A percentile compares a stretch with the other conserved stretches of the same genome.
Conservation (phyloP, 2,888 invertebrate genomes). For the Chorisops tibialis region DNA sequence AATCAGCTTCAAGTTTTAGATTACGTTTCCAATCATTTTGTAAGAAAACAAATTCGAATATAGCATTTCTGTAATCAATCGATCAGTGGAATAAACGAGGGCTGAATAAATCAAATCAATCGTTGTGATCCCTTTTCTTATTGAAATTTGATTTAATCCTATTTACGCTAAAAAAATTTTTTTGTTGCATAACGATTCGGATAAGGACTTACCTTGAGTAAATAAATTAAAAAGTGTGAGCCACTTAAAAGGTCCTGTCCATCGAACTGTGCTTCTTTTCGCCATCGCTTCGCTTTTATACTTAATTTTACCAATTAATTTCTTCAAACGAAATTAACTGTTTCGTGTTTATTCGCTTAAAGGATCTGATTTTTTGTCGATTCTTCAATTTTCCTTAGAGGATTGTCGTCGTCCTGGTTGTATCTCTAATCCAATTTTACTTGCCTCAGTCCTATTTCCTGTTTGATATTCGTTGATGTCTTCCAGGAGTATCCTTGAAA, state of each 20-base stretch:
- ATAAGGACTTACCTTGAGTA: conserved; percentile 26
- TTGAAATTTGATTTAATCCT: no score
- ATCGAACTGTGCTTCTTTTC: not conserved
- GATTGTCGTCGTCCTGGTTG: conserved; percentile 14
- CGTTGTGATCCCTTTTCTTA: no score
- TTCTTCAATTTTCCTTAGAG: conserved; percentile 9
- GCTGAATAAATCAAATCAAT: no score
- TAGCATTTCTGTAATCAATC: no score
- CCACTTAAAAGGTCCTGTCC: conserved; percentile 25
- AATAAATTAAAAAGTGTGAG: conserved; percentile 27
- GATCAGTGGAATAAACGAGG: no score
- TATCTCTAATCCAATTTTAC: conserved; percentile 29
- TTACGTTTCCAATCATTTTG: no score
- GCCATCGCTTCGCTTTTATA: not conserved
- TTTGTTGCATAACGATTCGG: no score
- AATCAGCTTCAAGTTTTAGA: no score
- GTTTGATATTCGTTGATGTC: conserved; percentile 9
- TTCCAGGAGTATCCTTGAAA: conserved; percentile 6
- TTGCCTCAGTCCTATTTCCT: conserved; percentile 27
- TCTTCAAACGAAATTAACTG: not conserved
- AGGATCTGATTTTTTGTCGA: not conserved
- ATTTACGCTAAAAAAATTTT: no score
- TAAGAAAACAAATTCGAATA: no score
- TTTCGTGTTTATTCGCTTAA: conserved; percentile 11
- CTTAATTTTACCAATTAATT: conserved; percentile 1